Base-by-base conservation (phyloP, 2,888 invertebrate genomes). In the Lottia scabra region DNA sequence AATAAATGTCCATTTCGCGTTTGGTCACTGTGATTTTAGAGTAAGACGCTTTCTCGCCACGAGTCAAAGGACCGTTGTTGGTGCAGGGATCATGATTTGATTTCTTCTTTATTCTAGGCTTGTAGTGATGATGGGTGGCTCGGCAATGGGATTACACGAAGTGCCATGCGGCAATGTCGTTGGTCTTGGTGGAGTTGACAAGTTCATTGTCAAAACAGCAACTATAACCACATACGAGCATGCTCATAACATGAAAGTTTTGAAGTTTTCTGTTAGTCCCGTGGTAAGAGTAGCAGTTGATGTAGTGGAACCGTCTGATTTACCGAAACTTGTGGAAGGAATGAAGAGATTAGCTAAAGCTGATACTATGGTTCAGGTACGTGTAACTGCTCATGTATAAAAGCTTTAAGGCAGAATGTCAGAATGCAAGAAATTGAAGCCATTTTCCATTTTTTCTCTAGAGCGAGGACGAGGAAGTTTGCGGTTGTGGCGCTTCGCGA, bases 211-310 rank as follows among this genome's bases (percentile, higher is more conserved):
- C 76, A 99, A 99, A 92, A 99, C 99, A 78, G 99, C 99, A 87
- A 99, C 99, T 85, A 98, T 99, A 90, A 95, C 97, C 82, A 99
- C 99, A 38, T 99, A 93, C 92, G 98, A 99, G 92, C 96, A 98
- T 89, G 98, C 99, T 6, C 99, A 99, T 92, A 99, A 99, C 93
- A 94, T 99, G 95, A 92, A 94, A 82, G 97, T 99, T 83, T 99
- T 99, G 98, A 99, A 99, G 91, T 99, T 99, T 94, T 97, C 96
- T 82, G 99, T 99, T 68, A 98, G 98, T 3, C 99, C 99, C 79
- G 99, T 99, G 75, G 99, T 99, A 90, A 95, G 99, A 88, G 97
- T 99, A 27, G 99, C 99, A 83, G 99, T 99, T 1, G 99, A 99
- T 91, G 98, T 98, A 85, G 98, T 98, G 92, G 99, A 99, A 91